Base-by-base conservation (phyloP, 2,113 vertebrate genomes). In the Oryzias melastigma region DNA sequence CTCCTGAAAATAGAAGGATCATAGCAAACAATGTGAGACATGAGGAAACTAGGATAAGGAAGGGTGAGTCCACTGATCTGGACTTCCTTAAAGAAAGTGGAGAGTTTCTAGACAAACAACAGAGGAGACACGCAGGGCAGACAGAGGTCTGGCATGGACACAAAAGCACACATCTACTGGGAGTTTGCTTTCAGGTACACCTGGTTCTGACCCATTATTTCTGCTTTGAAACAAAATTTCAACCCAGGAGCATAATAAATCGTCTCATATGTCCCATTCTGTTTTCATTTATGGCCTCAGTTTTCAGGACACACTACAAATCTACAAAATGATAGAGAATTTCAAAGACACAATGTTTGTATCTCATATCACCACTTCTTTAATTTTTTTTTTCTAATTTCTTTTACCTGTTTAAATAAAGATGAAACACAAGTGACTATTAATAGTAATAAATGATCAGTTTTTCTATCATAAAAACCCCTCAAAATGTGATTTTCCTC, bases 1-100 rank as follows among this genome's bases (percentile, higher is more conserved):
- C 84, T 77, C 78, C 90, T 92, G 86, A 51, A 87, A 69, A 60
- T 2, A 68, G 1, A 85, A 59, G 3, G 64, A 71, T 59, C 3
- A 65, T 65, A 53, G 49, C 58, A 44, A 57, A 55, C 68, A 52
- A 43, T 12, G 4, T 80, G 60, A 68, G 62, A 29, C 15, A 52
- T 48, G 2, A 51, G 40, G 7, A 58, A 16, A 2, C 20, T 6
- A 56, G 20, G 20, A 49, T 25, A 59, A 51, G 43, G 49, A 17
- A 5, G 25, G 41, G 18, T 46, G 0, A 29, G 27, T 29, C 27
- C 27, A 77, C 63, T 59, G 62, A 75, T 80, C 29, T 53, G 42
- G 29, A 27, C 62, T 14, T 14, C 19, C 45, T 54, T 8, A 60
- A 45, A 71, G 60, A 25, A 62, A 44, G 63, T 61, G 4, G 50